Percentiles rank a stretch among this genome's conserved stretches.
Evolutionary conservation across 2,888 invertebrate genomes (phyloP).

Genomic region (Cyclophora albipunctata): DNA sequence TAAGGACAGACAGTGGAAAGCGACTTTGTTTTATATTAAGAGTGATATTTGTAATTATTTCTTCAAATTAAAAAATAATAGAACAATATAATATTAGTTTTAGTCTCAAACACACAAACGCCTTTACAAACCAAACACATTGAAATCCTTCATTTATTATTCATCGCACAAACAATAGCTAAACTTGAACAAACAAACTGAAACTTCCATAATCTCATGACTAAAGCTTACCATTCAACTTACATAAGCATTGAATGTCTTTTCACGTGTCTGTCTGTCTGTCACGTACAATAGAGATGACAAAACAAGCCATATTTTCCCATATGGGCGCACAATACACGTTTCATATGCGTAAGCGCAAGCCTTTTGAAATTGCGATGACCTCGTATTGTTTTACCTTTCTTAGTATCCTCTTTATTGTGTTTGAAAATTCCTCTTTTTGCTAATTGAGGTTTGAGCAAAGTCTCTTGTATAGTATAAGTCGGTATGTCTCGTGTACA

Average conservation of each 20-base stretch:
- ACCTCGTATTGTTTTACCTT: constrained; percentile 45
- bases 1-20: no score
- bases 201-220: constrained; percentile 25
- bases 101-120: no score
- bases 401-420: constrained; percentile 25
- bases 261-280: constrained; percentile 71
- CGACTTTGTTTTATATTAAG: no score
- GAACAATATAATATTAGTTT: no score
- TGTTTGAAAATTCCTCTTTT: background rate
- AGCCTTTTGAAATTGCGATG: constrained; percentile 41
- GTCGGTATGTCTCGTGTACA: no score
- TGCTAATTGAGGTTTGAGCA: background rate
- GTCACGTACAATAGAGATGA: constrained; percentile 63
- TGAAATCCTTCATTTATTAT: no score
- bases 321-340: constrained; percentile 64
- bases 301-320: constrained; percentile 71
- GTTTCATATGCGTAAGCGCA: constrained; percentile 24
- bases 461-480: background rate
- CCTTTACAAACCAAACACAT: no score
- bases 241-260: constrained; percentile 68
- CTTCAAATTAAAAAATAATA: no score
- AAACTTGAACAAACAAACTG: background rate
- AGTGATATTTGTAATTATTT: no score
- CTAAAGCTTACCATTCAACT: constrained; percentile 35
- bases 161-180: no score